Base-by-base conservation (phyloP, 2,113 vertebrate genomes). In the Tetrax tetrax region DNA sequence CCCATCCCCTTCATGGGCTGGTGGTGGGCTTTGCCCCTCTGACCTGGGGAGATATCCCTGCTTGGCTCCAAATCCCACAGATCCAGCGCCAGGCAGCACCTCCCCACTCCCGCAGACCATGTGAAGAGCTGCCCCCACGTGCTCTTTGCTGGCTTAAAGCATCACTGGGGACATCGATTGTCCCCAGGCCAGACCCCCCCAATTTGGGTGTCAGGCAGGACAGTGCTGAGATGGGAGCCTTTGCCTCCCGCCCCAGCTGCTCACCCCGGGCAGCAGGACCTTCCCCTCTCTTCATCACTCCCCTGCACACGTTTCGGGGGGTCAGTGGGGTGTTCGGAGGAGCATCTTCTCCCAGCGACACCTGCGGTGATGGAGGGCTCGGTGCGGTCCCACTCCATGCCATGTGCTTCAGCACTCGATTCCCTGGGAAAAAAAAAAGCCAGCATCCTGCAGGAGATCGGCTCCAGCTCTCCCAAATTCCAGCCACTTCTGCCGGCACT, bases 231-330 rank as follows among this genome's bases (percentile, higher is more conserved):
- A 14, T 10, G 25, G n/a, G 41, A 71, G 21, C 61, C 37, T 57
- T 12, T 20, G 31, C 37, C 64, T 43, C n/a, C 68, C 12, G 48
- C n/a, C 37, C 20, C 63, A 76, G 57, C 25, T 38, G 2, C 41
- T 17, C 13, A 1, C 28, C 35, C 37, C 15, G 0, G 4, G 50
- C 61, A 80, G 43, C 8, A 47, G 22, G 3, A 28, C 7, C 24
- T 7, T 15, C 35, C 38, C 4, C 3, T 5, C 41, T 12, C 60
- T 5, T 16, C 74, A 38, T 59, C 27, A 4, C 17, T 53, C 6
- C 22, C 69, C 12, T 3, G 1, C 10, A 1, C 50, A 18, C 0
- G 0, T 10, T 6, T 9, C 18, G 25, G 56, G 17, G 59, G 14
- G 21, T 17, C 3, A 0, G 35, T 9, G 41, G 72, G 15, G 9